phyloP scores from a whole-genome alignment of 1,140 invertebrate species.

The Zophobas atratus region DNA sequence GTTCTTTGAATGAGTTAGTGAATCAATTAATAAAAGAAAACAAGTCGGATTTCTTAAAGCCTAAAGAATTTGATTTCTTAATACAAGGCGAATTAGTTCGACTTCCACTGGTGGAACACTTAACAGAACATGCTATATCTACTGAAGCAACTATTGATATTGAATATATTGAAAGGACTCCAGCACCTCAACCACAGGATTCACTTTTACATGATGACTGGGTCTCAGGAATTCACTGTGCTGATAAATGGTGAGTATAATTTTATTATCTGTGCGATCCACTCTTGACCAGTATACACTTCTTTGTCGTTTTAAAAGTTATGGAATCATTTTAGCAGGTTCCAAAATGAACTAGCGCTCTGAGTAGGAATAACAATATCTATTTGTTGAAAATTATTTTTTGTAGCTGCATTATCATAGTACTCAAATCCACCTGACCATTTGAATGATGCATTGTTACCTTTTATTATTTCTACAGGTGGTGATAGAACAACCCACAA shows the following conservation, averaged over 20 bases:
- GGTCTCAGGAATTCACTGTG: conserved; percentile 88
- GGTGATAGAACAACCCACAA: too few species aligned
- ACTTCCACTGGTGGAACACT: conserved; percentile 77
- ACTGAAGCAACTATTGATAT: conserved; percentile 87
- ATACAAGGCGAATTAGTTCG: conserved; percentile 86
- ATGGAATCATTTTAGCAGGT: too few species aligned
- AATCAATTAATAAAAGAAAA: conserved; percentile 85
- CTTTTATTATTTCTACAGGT: too few species aligned
- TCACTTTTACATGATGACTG: conserved; percentile 96
- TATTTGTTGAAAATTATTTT: too few species aligned
- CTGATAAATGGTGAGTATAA: conserved; percentile 76
- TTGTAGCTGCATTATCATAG: too few species aligned
- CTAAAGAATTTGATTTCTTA: conserved; percentile 91
- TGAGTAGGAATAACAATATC: too few species aligned
- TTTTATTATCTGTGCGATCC: too few species aligned
- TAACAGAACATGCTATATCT: conserved; percentile 78
- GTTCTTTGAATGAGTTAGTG: conserved; percentile 85
- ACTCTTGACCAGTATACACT: too few species aligned
- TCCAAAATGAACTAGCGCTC: too few species aligned
- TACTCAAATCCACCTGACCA: too few species aligned
- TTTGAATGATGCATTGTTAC: too few species aligned
- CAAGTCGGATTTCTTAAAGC: conserved; percentile 68
- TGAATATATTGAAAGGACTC: conserved; percentile 91
- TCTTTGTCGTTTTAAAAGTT: too few species aligned
- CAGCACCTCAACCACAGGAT: conserved; percentile 91